phyloP scores from a whole-genome alignment of 2,113 vertebrate genomes.

The Galemys pyrenaicus region DNA sequence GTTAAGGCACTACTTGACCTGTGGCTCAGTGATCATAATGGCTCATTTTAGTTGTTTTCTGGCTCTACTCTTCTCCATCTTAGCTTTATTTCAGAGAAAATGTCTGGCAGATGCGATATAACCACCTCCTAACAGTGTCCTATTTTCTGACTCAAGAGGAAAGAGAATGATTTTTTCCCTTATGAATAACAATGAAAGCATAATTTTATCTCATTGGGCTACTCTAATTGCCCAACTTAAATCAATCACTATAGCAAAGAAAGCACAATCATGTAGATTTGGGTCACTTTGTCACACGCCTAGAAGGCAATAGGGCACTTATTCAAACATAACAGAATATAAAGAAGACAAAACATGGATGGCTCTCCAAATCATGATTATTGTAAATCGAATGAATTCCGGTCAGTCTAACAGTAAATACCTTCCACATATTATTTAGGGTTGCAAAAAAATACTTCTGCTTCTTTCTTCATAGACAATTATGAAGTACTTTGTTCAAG shows the following conservation, averaged over 20 bases:
- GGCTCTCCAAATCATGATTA: not conserved
- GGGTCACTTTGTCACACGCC: not conserved
- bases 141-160: not conserved
- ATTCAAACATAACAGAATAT: not conserved
- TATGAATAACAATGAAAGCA: not conserved
- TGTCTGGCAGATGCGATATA: not conserved
- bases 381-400: not conserved
- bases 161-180: not conserved
- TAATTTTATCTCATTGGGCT: not conserved
- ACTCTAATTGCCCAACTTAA: not conserved
- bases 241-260: not conserved
- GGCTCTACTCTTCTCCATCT: not conserved
- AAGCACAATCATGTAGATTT: not conserved
- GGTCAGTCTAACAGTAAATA: not conserved
- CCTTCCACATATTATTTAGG: not conserved
- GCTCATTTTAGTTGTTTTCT: not conserved
- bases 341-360: not conserved
- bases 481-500: not conserved
- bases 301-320: not conserved
- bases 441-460: not conserved
- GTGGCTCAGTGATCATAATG: not conserved
- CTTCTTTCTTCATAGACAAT: not conserved
- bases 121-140: not conserved
- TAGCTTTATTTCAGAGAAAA: not conserved
- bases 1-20: not conserved